phyloP scores from a whole-genome alignment of 2,797 vertebrate species.

The Megalops cyprinoides region DNA sequence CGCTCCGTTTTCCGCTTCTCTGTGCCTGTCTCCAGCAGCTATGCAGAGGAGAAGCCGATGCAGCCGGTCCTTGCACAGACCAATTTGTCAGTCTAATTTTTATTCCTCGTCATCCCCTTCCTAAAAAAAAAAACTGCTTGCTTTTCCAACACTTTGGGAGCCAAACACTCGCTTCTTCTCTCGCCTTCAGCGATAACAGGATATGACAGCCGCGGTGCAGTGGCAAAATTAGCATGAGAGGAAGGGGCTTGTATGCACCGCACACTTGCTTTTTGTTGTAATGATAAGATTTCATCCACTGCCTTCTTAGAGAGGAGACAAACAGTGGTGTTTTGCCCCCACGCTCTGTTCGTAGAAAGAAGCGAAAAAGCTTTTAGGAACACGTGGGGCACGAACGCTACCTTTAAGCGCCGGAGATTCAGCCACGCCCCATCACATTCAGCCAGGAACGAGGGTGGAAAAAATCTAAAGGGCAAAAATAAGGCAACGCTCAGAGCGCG shows the following conservation, averaged over 20 bases:
- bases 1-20: not conserved
- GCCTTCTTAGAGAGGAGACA: slow-evolving; percentile 14
- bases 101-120: slow-evolving; percentile 27
- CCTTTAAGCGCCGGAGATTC: slow-evolving; percentile 31
- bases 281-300: slow-evolving; percentile 41
- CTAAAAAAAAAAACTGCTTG: slow-evolving; percentile 4
- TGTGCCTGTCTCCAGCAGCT: not conserved
- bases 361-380: slow-evolving; percentile 48
- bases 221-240: slow-evolving; percentile 45
- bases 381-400: slow-evolving; percentile 39
- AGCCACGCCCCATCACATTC: slow-evolving; percentile 45
- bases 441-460: slow-evolving; percentile 22
- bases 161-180: slow-evolving; percentile 40
- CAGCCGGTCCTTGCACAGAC: slow-evolving; percentile 17
- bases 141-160: slow-evolving; percentile 29
- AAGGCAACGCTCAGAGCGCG: slow-evolving; percentile 19
- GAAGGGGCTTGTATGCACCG: slow-evolving; percentile 19
- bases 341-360: too few relatives aligned
- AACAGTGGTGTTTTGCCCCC: too few relatives aligned
- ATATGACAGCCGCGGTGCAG: slow-evolving; percentile 47
- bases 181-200: slow-evolving; percentile 42
- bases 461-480: slow-evolving; percentile 1
- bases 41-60: slow-evolving; percentile 6
- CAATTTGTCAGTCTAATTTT: slow-evolving; percentile 24
- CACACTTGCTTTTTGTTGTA: slow-evolving; percentile 41